These are phyloP conservation scores for Cotesia vestalis DNA, from an alignment of 1,140 invertebrate species.

Conservation along the genomic window DNA sequence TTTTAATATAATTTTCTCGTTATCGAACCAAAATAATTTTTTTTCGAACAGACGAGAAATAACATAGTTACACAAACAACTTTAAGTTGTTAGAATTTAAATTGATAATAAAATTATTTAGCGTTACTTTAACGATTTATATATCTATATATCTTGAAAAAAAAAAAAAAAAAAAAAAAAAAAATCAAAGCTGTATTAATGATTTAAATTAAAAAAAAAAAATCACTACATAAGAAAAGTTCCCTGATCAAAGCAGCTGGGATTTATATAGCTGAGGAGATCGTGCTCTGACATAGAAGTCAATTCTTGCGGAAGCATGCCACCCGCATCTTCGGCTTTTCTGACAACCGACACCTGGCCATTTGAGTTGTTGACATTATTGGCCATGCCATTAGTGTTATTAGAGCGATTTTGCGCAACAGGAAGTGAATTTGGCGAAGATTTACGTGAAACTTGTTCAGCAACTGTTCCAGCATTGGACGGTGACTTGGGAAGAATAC, in stretches of 20 bases:
- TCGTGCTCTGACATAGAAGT: constrained; percentile 85
- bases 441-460: constrained; percentile 60
- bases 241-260: constrained; percentile 80
- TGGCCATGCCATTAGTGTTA: constrained; percentile 51
- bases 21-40: constrained; percentile 3
- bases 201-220: too few species aligned
- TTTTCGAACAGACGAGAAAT: not conserved
- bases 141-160: too few species aligned
- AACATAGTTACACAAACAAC: not conserved
- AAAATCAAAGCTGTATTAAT: too few species aligned
- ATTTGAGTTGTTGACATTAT: constrained; percentile 42
- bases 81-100: not conserved
- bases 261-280: constrained; percentile 85
- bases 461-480: constrained; percentile 53
- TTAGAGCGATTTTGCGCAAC: constrained; percentile 45
- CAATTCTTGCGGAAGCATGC: constrained; percentile 75
- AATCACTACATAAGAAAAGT: constrained; percentile 58
- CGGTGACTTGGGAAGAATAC: constrained; percentile 61
- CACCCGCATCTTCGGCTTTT: constrained; percentile 56
- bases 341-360: constrained; percentile 44
- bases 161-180: too few species aligned
- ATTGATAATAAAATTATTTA: too few species aligned
- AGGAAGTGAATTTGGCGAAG: constrained; percentile 48
- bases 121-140: too few species aligned
- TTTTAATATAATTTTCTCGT: not conserved